These are phyloP conservation scores for Calcarius lapponicus DNA, from an alignment of 2,797 vertebrate genomes.

Conservation along the genomic window DNA sequence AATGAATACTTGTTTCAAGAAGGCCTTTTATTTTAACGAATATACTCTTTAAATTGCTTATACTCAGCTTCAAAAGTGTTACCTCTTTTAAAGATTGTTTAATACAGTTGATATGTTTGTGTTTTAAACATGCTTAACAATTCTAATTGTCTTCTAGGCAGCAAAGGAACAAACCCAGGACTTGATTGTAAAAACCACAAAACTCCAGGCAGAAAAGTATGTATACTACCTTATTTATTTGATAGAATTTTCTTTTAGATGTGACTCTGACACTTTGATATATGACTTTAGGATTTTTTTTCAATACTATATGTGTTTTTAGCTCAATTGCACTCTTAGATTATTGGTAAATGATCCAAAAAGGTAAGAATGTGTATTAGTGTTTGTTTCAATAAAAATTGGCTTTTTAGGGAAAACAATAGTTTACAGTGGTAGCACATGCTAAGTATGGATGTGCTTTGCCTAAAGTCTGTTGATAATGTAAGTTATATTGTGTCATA, in stretches of 20 bases:
- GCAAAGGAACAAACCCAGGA: constrained; percentile 97
- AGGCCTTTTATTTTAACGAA: not conserved
- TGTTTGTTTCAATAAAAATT: not conserved
- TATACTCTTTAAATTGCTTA: not conserved
- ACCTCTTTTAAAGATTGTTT: not conserved
- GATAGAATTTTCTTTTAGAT: not conserved
- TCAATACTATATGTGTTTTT: not conserved
- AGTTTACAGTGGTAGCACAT: not conserved
- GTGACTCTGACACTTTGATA: not conserved
- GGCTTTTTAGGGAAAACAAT: not conserved
- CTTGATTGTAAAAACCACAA: constrained; percentile 96
- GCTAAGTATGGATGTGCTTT: not conserved
- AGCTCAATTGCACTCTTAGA: not conserved
- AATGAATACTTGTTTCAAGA: not conserved
- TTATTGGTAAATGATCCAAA: not conserved
- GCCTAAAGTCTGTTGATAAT: not conserved
- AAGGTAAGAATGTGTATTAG: not conserved
- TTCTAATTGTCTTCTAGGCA: constrained; percentile 79
- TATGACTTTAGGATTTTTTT: not conserved
- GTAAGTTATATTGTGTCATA: not conserved
- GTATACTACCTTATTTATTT: constrained; percentile 18
- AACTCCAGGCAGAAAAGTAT: constrained; percentile 96
- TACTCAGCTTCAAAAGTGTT: not conserved
- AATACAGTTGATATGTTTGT: not conserved
- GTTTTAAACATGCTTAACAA: not conserved